A percentile compares a stretch with the other conserved stretches of the same genome.
Evolutionary conservation across 2,113 vertebrate genomes (phyloP).

Genomic region (Petrocephalus microphthalmus): DNA sequence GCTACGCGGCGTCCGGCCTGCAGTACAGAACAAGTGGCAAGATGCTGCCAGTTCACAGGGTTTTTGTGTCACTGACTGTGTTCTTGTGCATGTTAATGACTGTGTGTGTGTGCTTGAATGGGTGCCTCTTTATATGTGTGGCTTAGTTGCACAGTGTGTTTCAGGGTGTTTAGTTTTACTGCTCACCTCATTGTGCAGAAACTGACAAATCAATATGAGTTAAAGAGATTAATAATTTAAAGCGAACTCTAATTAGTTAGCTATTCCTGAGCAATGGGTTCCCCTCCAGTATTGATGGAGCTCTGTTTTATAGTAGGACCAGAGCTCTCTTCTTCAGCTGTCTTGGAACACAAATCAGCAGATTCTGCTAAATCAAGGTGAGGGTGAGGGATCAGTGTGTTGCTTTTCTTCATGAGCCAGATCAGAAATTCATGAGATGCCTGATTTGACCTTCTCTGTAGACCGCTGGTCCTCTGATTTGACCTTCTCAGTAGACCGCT

Average conservation of each 20-base stretch:
- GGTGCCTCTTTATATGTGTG: slow-evolving; percentile 30
- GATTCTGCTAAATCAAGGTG: slow-evolving; percentile 1
- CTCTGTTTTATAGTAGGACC: slow-evolving; percentile 60
- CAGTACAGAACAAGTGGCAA: background rate
- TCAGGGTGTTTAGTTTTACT: slow-evolving; percentile 96
- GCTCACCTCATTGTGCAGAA: slow-evolving; percentile 81
- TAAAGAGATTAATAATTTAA: slow-evolving; percentile 99
- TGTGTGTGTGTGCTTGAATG: background rate
- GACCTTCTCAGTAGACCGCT: background rate
- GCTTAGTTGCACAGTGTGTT: slow-evolving; percentile 57
- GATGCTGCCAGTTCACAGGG: background rate
- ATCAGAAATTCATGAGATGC: background rate
- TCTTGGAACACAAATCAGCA: slow-evolving; percentile 35
- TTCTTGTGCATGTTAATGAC: background rate
- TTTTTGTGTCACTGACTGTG: background rate
- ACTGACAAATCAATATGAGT: slow-evolving; percentile 98
- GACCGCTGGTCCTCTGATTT: background rate
- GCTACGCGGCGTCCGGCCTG: background rate
- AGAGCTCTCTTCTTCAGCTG: slow-evolving; percentile 31
- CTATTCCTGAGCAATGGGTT: slow-evolving; percentile 93
- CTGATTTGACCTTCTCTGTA: slow-evolving; percentile 9
- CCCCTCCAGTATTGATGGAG: slow-evolving; percentile 90
- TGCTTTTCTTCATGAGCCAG: background rate
- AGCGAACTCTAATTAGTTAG: slow-evolving; percentile 98
- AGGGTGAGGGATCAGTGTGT: background rate